phyloP scores from a whole-genome alignment of 1,140 invertebrate genomes.

The Homarus americanus region DNA sequence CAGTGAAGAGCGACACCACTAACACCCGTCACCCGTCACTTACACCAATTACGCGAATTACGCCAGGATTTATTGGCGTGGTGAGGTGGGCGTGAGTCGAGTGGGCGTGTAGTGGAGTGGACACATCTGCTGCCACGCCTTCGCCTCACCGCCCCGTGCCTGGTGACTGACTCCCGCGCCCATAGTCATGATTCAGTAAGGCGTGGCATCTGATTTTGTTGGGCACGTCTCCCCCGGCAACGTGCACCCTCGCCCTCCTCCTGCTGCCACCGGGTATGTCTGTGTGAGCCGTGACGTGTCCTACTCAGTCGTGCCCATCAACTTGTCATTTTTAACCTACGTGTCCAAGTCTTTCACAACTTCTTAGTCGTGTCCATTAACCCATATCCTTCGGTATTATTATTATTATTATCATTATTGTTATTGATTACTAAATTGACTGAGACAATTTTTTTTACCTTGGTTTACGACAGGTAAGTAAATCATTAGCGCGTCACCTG shows the following conservation, averaged over 20 bases:
- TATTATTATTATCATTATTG: too few species aligned
- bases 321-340: too few species aligned
- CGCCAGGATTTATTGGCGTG: constrained; percentile 9
- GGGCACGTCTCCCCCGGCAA: constrained; percentile 14
- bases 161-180: not conserved
- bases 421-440: too few species aligned
- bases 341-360: too few species aligned
- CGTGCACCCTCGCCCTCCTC: not conserved
- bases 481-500: too few species aligned
- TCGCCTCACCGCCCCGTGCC: not conserved
- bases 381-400: too few species aligned
- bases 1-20: not conserved
- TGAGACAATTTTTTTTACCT: too few species aligned
- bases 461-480: too few species aligned
- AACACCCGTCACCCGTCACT: constrained; percentile 35
- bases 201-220: constrained; percentile 31
- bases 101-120: not conserved
- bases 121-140: constrained; percentile 5
- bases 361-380: too few species aligned
- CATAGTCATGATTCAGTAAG: not conserved
- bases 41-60: constrained; percentile 59
- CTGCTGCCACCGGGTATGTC: not conserved
- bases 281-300: too few species aligned
- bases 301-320: too few species aligned
- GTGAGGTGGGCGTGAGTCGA: constrained; percentile 1